Percentiles rank a stretch among this genome's conserved stretches.
Conservation (phyloP, 2,113 vertebrate genomes). For the Leiothrix lutea region DNA sequence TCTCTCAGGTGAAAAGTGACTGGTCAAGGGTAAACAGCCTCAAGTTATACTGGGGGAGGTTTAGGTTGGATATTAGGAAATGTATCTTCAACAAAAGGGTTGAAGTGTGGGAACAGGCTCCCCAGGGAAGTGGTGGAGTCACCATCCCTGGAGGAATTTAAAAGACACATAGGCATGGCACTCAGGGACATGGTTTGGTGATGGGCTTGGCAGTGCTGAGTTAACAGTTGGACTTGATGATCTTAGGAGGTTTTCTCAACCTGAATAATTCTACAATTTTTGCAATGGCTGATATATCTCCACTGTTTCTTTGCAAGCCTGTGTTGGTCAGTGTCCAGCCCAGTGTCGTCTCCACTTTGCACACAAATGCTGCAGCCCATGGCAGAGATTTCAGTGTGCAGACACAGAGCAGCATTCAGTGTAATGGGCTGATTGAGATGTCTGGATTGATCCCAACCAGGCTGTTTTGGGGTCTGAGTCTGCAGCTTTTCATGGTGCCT, state of each 20-base stretch:
- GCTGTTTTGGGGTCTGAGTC: background rate
- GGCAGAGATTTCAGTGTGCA: background rate
- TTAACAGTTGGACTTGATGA: accelerated
- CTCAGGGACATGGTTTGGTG: background rate
- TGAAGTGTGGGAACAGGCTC: background rate
- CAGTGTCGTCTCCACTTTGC: accelerated
- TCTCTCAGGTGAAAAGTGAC: background rate
- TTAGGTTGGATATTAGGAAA: background rate
- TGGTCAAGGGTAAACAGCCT: background rate
- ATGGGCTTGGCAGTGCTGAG: background rate
- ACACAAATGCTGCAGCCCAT: accelerated
- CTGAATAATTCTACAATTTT: background rate
- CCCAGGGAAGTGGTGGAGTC: background rate
- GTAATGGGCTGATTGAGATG: background rate
- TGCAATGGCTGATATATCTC: background rate
- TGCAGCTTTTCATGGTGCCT: accelerated
- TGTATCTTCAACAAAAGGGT: background rate
- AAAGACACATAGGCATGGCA: accelerated
- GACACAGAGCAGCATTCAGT: background rate
- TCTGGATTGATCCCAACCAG: background rate
- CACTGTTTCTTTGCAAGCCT: background rate
- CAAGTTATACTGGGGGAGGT: background rate
- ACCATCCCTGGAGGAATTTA: background rate
- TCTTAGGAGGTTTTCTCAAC: background rate
- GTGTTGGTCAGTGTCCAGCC: background rate